Evolutionary conservation across 2,797 vertebrate genomes (phyloP).

Genomic region (Picus viridis): DNA sequence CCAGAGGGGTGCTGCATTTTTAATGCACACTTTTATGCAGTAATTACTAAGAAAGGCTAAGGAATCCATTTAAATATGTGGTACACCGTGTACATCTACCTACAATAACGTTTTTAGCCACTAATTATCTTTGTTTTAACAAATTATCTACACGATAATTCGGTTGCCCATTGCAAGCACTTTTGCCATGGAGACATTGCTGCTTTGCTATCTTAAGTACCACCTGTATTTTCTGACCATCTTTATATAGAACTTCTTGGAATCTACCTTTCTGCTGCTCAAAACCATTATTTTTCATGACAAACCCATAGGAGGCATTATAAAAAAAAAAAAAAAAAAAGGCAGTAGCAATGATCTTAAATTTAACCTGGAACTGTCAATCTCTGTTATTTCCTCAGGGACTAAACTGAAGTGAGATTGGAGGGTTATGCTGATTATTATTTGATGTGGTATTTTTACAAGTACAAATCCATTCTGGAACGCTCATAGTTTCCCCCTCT

Average conservation of each 20-base stretch:
- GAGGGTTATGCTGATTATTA: not conserved
- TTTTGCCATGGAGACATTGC: not conserved
- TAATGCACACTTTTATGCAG: not conserved
- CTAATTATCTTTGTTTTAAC: not conserved
- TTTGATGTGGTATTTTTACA: not conserved
- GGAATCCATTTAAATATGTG: not conserved
- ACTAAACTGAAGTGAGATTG: not conserved
- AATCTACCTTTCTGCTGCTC: not conserved
- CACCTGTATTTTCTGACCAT: not conserved
- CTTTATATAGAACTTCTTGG: not conserved
- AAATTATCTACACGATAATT: not conserved
- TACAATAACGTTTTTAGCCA: not conserved
- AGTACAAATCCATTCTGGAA: not conserved
- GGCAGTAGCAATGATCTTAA: not conserved
- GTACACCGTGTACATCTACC: fast-evolving
- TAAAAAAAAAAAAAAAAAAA: not conserved
- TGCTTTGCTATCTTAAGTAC: not conserved
- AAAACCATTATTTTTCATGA: not conserved
- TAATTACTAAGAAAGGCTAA: not conserved
- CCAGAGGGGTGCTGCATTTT: not conserved
- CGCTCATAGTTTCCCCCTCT: not conserved
- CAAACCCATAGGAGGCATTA: not conserved
- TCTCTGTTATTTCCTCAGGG: not conserved
- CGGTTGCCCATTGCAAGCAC: not conserved
- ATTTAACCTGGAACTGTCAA: not conserved